These are phyloP conservation scores for Xenentodon cancila DNA, from an alignment of 2,797 vertebrate species.

Conservation along the genomic window DNA sequence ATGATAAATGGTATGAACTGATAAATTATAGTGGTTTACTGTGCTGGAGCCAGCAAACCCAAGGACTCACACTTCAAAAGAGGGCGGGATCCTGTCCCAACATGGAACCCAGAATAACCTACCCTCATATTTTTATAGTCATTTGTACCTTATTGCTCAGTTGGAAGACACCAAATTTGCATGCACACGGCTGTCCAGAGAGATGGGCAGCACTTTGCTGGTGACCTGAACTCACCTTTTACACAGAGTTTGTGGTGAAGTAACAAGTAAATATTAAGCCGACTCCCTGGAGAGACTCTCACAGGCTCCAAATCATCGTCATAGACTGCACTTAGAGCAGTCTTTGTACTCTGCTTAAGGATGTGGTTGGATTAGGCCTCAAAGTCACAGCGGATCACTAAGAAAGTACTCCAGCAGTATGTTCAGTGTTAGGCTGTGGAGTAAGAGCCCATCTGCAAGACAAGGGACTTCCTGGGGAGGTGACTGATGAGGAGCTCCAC, in stretches of 20 bases:
- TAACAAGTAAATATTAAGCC: not conserved
- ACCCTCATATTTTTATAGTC: no score
- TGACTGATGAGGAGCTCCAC: not conserved
- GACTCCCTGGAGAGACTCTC: not conserved
- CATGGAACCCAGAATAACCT: no score
- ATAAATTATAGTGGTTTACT: no score
- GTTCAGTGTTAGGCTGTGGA: not conserved
- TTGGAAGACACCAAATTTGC: no score
- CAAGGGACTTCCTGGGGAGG: not conserved
- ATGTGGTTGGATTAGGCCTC: not conserved
- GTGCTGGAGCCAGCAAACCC: no score
- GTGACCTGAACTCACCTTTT: not conserved
- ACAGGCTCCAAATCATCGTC: not conserved
- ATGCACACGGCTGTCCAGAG: no score
- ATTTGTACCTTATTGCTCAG: no score
- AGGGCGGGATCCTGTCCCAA: no score
- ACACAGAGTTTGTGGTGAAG: not conserved
- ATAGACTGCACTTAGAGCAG: not conserved
- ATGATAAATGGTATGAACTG: no score
- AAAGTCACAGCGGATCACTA: not conserved
- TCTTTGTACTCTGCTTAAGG: not conserved
- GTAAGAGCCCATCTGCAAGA: not conserved
- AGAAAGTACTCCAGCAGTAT: not conserved
- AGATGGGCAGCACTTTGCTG: no score
- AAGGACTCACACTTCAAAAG: no score